phyloP scores from a whole-genome alignment of 2,888 invertebrate species.

The Hetaerina titia region DNA sequence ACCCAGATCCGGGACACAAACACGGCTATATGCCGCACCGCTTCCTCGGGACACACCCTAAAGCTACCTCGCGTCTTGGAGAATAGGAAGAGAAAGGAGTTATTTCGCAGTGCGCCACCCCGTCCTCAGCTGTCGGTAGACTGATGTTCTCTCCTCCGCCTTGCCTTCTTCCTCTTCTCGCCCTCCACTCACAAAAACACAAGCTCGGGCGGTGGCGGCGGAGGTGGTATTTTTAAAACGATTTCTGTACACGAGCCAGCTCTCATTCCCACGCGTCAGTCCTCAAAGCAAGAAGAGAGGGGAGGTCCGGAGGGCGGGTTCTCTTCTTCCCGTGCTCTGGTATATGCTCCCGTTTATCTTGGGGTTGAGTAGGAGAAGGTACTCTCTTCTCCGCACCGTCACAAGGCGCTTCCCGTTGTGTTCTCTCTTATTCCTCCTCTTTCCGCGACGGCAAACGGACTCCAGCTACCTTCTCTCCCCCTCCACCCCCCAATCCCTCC shows the following conservation, averaged over 20 bases:
- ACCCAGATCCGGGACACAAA: neutral
- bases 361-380: neutral
- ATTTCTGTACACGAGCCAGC: neutral
- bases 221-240: constrained; percentile 46
- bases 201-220: neutral
- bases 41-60: neutral
- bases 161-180: neutral
- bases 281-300: neutral
- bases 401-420: neutral
- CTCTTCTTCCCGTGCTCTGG: neutral
- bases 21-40: neutral
- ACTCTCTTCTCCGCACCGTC: neutral
- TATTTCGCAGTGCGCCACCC: no score
- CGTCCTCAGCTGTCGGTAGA: no score
- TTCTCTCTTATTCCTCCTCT: neutral
- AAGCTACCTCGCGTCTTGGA: no score
- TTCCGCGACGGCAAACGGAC: neutral
- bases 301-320: neutral
- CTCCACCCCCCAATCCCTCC: neutral
- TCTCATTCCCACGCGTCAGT: neutral
- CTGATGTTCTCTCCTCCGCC: neutral
- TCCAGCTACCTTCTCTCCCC: constrained; percentile 4
- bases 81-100: no score
- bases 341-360: neutral
- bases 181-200: neutral